Evolutionary conservation across 1,140 invertebrate species (phyloP), one percentile per base, ranked within the genome.

Genomic region (Euborellia annulipes): DNA sequence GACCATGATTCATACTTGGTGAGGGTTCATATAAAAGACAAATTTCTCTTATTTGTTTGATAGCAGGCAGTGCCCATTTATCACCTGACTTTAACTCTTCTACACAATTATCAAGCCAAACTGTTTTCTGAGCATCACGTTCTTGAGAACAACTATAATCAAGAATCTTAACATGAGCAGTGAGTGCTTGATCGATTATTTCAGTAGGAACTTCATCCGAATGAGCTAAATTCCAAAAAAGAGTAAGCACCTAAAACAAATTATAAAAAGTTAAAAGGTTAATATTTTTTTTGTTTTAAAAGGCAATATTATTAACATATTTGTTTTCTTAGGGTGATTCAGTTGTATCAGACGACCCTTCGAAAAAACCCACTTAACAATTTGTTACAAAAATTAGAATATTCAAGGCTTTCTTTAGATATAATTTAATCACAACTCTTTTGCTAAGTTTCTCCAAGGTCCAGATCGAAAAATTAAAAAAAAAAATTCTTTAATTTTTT

Each of bases 201-300:
- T 98, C 93, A 2, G 88, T 94, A 41, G 89, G 85, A 36, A 95
- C 85, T 66, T 97, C 91, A 57, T 92, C 85, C 43, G 87, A 90
- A 65, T 96, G 91, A 16, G 92, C 91, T 57, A 98, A 71, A 60
- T 92, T 94, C 93, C 93, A 98, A 61, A 98, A 85, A 14, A 98
- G 68, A 43, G 89, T 89, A 49, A 98, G 69, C n/a, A 95, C 88
- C 82, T 84, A 55, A 27, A 50, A 58, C 11, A 32, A 18, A 45
- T 20, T 47, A 40, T 53, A 50, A 53, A 46, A 43, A 47, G 47
- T n/a, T n/a, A n/a, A n/a, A n/a, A n/a, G n/a, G n/a, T n/a, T n/a
- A n/a, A n/a, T n/a, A n/a, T n/a, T n/a, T n/a, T n/a, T n/a, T n/a
- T n/a, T n/a, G n/a, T n/a, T n/a, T n/a, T n/a, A n/a, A n/a, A n/a